Base-by-base conservation (phyloP, 2,797 vertebrate species). In the Myotis vivesi region DNA sequence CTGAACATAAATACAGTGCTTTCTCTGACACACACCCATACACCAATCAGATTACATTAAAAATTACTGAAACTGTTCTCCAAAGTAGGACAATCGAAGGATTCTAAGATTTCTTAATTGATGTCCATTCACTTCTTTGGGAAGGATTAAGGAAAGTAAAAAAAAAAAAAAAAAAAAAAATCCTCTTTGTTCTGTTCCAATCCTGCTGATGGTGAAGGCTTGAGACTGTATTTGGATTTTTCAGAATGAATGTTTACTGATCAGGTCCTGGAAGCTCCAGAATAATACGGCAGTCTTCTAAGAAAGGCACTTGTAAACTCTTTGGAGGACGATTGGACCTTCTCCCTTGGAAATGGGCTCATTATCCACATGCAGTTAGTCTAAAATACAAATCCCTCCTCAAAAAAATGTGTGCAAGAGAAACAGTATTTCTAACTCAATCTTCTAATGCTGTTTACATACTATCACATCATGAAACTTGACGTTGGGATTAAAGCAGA, bases 191-290 rank as follows among this genome's bases (percentile, higher is more conserved):
- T 84, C 75, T 36, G 25, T 7, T 57, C 8, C 49, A 83, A 10
- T 33, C 19, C 3, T 62, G 36, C 10, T 19, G 23, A 20, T 28
- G 38, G 79, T 49, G 38, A n/a, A 91, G 5, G 8, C 81, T 89
- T 69, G 64, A 85, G 59, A n/a, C 3, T 87, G 2, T 38, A 41
- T 71, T 92, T 83, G 76, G 33, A 86, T 55, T 93, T 87, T 96
- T 80, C 44, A 84, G n/a, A 89, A 94, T 89, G n/a, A 75, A 57
- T 33, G 1, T 57, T 92, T 91, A 92, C 44, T 93, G 28, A 87
- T 6, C 62, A 89, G 44, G 15, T 38, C 16, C 49, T 53, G 8
- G 71, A 91, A 83, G 33, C 17, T 84, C n/a, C 41, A 73, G 15
- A 81, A 77, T 73, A 77, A 53, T 2, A 92, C 25, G 6, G 8